Conservation (phyloP, 2,113 vertebrate species). For the Myrmecobius fasciatus region DNA sequence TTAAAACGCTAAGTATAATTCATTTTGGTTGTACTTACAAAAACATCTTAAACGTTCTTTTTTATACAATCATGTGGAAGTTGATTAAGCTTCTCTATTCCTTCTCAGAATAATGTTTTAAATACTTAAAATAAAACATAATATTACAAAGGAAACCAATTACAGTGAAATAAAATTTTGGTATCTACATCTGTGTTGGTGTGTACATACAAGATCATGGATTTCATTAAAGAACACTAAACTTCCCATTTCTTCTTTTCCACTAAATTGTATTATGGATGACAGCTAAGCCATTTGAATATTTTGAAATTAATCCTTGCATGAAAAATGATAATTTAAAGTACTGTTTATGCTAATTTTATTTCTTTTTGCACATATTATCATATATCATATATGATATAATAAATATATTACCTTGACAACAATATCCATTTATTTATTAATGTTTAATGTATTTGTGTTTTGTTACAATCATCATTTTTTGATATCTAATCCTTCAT, state of each 20-base stretch:
- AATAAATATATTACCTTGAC: too few relatives aligned
- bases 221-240: neutral
- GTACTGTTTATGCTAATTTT: neutral
- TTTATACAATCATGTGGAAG: neutral
- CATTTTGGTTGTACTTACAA: neutral
- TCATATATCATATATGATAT: too few relatives aligned
- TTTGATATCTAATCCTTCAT: neutral
- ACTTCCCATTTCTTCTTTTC: neutral
- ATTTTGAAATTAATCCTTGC: neutral
- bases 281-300: neutral
- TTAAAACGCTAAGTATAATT: too few relatives aligned
- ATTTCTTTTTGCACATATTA: too few relatives aligned
- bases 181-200: neutral
- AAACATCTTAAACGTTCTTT: slow-evolving; percentile 8
- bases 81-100: neutral
- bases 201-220: neutral
- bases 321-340: neutral
- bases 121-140: neutral
- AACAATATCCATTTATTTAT: too few relatives aligned
- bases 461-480: neutral
- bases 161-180: neutral
- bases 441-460: neutral
- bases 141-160: neutral
- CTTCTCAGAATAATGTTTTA: neutral
- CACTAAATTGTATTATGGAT: neutral